These are phyloP conservation scores for Hippolais icterina DNA, from an alignment of 2,113 vertebrate species.

Conservation along the genomic window DNA sequence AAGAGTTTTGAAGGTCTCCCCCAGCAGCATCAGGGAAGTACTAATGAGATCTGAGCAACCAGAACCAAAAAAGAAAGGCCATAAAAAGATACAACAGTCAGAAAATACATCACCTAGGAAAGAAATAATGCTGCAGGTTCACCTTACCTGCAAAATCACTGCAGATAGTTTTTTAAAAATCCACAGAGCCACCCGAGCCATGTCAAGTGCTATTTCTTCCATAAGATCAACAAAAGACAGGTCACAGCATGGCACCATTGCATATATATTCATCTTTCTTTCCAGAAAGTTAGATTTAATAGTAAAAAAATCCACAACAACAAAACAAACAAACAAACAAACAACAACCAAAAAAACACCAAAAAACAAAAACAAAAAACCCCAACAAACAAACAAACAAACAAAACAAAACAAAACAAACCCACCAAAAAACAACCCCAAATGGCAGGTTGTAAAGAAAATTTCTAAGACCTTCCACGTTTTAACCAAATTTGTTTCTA, in stretches of 20 bases:
- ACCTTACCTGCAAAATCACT: neutral
- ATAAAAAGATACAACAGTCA: neutral
- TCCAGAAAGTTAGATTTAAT: neutral
- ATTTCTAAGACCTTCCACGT: neutral
- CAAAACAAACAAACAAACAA: rapidly evolving
- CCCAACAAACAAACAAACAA: rapidly evolving
- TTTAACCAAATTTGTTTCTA: neutral
- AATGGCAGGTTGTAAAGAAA: neutral
- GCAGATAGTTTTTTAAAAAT: neutral
- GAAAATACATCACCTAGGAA: neutral
- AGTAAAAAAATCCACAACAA: rapidly evolving
- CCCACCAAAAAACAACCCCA: no score
- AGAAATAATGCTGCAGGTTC: neutral
- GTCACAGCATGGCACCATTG: neutral
- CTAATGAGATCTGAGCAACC: neutral
- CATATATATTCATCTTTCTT: neutral
- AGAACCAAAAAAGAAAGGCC: neutral
- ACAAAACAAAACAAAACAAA: rapidly evolving
- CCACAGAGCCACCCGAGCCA: neutral
- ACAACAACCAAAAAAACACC: no score
- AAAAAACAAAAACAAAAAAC: rapidly evolving
- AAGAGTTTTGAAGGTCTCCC: neutral
- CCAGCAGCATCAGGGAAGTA: neutral
- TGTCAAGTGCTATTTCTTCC: neutral
- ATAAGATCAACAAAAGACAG: neutral